Evolutionary conservation across 2,888 invertebrate species (phyloP).

Genomic region (Neelides folsomi): DNA sequence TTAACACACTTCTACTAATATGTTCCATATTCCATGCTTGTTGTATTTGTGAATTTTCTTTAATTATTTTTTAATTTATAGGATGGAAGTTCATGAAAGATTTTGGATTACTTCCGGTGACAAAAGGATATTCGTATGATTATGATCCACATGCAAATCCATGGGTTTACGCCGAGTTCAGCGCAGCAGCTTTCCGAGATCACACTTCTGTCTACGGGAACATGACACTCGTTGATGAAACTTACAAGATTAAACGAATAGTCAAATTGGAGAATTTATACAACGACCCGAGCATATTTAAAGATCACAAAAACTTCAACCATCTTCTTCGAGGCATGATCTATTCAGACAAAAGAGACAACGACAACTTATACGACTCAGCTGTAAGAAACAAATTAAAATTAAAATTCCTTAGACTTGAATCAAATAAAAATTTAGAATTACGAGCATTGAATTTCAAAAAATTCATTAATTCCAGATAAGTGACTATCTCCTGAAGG

Average conservation of each 20-base stretch:
- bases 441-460: not conserved
- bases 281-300: conserved; percentile 25
- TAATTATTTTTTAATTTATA: conserved; percentile 3
- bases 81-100: conserved; percentile 30
- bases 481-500: conserved; percentile 18
- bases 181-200: conserved; percentile 35
- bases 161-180: conserved; percentile 35
- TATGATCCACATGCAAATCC: conserved; percentile 35
- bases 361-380: conserved; percentile 29
- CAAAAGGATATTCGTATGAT: conserved; percentile 35
- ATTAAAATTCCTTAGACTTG: no score
- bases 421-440: not conserved
- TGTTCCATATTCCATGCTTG: not conserved
- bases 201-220: conserved; percentile 30
- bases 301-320: conserved; percentile 25
- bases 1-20: not conserved
- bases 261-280: conserved; percentile 22
- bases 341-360: conserved; percentile 15
- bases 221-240: conserved; percentile 21
- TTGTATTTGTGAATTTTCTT: not conserved
- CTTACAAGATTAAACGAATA: conserved; percentile 18
- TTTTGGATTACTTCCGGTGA: conserved; percentile 30
- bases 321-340: conserved; percentile 25
- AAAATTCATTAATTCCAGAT: conserved; percentile 9
- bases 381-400: conserved; percentile 13